A percentile compares a stretch with the other conserved stretches of the same genome.
phyloP scores from a whole-genome alignment of 2,113 vertebrate genomes.

The Pterocles burchelli region DNA sequence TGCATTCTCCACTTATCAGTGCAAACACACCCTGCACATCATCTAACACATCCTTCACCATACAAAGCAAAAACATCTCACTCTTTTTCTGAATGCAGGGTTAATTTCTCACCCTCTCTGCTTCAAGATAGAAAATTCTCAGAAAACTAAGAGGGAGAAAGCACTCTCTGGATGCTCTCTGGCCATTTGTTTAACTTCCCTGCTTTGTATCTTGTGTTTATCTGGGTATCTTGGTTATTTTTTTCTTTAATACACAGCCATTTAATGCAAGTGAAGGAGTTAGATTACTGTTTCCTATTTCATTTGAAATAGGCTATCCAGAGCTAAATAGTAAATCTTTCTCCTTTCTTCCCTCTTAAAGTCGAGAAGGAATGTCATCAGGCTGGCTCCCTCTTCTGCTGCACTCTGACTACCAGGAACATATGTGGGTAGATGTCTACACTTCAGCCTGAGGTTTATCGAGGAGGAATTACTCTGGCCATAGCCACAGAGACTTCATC shows the following conservation, averaged over 20 bases:
- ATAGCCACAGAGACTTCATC: background rate
- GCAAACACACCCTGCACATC: background rate
- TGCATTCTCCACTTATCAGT: background rate
- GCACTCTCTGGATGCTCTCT: background rate
- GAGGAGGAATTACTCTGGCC: background rate
- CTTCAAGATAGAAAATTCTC: fast-evolving
- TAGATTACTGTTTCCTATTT: background rate
- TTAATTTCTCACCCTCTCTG: background rate
- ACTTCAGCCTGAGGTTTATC: background rate
- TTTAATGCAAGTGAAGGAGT: background rate
- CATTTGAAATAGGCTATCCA: background rate
- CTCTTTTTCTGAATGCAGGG: background rate
- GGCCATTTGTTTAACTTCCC: background rate
- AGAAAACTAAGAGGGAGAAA: background rate
- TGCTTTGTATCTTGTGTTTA: background rate
- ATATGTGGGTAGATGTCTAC: no score
- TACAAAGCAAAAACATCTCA: background rate
- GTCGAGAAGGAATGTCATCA: background rate
- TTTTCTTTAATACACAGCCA: background rate
- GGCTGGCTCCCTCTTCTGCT: background rate
- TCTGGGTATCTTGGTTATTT: background rate
- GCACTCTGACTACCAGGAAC: background rate
- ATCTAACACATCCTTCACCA: background rate
- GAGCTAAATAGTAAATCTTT: background rate
- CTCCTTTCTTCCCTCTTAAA: background rate